Evolutionary conservation across 2,797 vertebrate genomes (phyloP), one percentile per base, ranked within the genome.

Genomic region (Tamandua tetradactyla): DNA sequence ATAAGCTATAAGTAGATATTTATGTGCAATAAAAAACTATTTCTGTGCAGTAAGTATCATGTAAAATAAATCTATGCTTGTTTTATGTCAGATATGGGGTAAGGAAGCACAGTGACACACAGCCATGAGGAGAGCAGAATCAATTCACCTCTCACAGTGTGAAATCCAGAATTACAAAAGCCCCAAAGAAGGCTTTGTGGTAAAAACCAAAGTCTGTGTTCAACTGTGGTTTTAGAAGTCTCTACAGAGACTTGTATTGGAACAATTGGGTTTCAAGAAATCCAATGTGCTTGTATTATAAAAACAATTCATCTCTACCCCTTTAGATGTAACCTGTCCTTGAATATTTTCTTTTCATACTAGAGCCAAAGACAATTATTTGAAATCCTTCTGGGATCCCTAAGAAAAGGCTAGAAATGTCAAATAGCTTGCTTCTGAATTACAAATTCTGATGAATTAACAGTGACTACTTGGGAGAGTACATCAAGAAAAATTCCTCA

Each of bases 361-460:
- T 27, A 69, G 64, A 91, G 47, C n/a, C 35, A 92, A 86, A 87
- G 35, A 76, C 12, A 72, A 64, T 89, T 82, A 87, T n/a, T 83
- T 22, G 8, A 10, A 95, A 94, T 92, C 68, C 5, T 81, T 86
- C 42, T 57, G 40, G 27, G 40, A 22, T 87, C 57, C n/a, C n/a
- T 40, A 22, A 62, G 78, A 72, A 83, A 87, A 64, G 20, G 14
- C 68, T 91, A 61, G 13, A 82, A 40, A 71, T 62, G 47, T 74
- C 92, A 87, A 35, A 82, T n/a, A 93, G 18, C 32, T 92, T 87
- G 25, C 71, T 85, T 93, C 87, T 91, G n/a, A 93, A 93, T 44
- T 85, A 79, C 35, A 75, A 42, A 78, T 90, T 49, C n/a, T 90
- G 76, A 95, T 12, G 9, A 95, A 95, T 62, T 89, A 37, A 57